Evolutionary conservation across 2,113 vertebrate species (phyloP), one percentile per base, ranked within the genome.

Genomic region (Eidolon helvum): DNA sequence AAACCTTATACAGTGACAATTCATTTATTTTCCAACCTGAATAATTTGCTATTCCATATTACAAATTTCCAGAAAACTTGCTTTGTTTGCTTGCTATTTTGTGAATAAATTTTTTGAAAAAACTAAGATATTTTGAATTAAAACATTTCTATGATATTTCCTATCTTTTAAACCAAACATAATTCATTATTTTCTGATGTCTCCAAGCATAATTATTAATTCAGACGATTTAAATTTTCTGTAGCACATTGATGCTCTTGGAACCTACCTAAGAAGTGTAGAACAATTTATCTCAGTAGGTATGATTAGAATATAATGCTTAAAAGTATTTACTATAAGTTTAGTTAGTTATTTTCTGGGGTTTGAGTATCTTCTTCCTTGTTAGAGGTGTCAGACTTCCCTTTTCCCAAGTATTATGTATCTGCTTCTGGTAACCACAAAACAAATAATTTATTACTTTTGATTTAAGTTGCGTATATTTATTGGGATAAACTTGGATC

Each of bases 31-130:
- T 53, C 4, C 11, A 68, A 55, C 30, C n/a, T 48, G 21, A 50
- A 61, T 68, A 57, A 74, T 24, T 4, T n/a, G 38, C 22, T 68
- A 50, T 79, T 80, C 43, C 15, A 48, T 50, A 74, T 59, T 71
- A 74, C 1, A 91, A 68, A 82, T 89, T 91, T 89, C 59, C 19
- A 78, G 59, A 85, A 86, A 86, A 68, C 4, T 5, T 55, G 15
- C 18, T 63, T 28, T 8, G 85, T 95, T 97, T 93, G 40, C 30
- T 85, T 95, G 26, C 18, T 89, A 5, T 71, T 92, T 83, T 18
- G 38, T 38, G 45, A 57, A 50, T 6, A 66, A 90, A 78, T 3
- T n/a, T 55, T 28, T 4, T 10, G 8, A 43, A 35, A 55, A 15
- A 21, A 28, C 16, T 86, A 79, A 71, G 1, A 1, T 80, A 80